Conservation (phyloP, 2,113 vertebrate species). For the Himantopus leucocephalus region DNA sequence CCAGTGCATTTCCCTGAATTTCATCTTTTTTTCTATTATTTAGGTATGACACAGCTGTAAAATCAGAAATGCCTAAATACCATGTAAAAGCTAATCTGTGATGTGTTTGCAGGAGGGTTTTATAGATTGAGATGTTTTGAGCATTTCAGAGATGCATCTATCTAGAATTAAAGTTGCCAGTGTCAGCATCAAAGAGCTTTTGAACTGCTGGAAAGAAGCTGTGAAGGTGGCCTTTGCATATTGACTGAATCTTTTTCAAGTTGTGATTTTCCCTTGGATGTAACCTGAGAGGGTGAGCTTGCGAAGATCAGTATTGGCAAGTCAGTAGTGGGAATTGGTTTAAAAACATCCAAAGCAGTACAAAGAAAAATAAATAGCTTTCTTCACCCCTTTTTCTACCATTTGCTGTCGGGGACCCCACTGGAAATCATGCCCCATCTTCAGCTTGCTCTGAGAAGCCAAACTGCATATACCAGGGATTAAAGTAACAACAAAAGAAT, state of each 20-base stretch:
- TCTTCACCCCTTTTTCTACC: neutral
- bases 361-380: neutral
- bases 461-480: neutral
- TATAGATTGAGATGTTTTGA: neutral
- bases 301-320: neutral
- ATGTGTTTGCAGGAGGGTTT: neutral
- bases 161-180: neutral
- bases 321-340: neutral
- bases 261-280: neutral
- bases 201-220: conserved; percentile 10
- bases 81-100: neutral
- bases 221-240: conserved; percentile 25
- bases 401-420: neutral
- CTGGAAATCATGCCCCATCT: neutral
- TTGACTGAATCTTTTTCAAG: conserved; percentile 8
- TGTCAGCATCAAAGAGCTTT: conserved; percentile 43
- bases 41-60: neutral
- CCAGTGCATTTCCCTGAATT: neutral
- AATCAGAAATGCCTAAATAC: neutral
- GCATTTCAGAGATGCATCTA: neutral
- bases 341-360: neutral
- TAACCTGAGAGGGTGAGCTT: neutral
- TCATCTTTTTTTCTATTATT: neutral
- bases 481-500: neutral
- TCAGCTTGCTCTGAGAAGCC: neutral